Conservation (phyloP, 2,797 vertebrate species). For the Chaetodon trifasciatus region DNA sequence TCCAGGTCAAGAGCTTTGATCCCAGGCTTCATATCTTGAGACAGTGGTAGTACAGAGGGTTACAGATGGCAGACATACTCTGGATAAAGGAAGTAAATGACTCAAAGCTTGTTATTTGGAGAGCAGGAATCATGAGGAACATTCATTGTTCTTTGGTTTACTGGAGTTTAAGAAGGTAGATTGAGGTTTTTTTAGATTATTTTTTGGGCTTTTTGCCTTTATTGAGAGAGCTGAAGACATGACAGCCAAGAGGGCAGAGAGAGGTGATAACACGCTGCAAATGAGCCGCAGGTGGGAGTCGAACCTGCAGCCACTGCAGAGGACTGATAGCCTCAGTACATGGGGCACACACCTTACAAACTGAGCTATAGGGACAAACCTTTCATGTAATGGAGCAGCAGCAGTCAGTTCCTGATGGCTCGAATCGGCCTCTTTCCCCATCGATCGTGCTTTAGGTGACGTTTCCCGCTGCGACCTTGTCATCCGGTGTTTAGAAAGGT, state of each 20-base stretch:
- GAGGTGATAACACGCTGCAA: no score
- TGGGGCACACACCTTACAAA: no score
- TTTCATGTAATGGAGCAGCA: no score
- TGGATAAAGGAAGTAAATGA: background rate
- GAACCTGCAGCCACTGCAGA: no score
- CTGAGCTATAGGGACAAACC: background rate
- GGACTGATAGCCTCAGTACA: no score
- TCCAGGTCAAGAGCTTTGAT: background rate
- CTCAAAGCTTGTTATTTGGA: background rate
- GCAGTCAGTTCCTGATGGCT: no score
- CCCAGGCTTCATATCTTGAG: background rate
- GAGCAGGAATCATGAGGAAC: background rate
- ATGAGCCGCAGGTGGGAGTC: no score
- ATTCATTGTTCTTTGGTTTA: background rate
- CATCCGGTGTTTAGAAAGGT: conserved; percentile 13
- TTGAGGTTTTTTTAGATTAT: no score
- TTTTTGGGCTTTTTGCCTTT: no score
- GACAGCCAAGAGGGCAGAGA: no score
- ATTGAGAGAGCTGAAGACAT: no score
- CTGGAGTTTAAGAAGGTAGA: background rate
- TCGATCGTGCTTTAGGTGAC: conserved; percentile 5
- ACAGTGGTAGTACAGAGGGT: background rate
- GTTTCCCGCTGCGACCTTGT: background rate
- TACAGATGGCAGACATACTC: background rate
- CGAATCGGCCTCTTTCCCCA: background rate